Evolutionary conservation across 2,888 invertebrate species (phyloP).

Genomic region (Pristionchus japonicus): DNA sequence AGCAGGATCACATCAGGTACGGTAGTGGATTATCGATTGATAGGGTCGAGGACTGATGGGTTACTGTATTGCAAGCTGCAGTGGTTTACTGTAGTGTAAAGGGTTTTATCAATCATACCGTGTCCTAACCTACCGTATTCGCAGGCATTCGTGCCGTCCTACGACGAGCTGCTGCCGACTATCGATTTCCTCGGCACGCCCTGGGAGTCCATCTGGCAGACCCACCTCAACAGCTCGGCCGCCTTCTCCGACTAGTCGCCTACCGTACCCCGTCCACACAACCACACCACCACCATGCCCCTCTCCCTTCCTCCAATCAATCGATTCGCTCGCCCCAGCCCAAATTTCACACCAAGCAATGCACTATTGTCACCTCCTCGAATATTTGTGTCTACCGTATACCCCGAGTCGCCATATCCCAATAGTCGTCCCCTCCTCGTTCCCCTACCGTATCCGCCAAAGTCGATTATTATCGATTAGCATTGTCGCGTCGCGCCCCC

Average conservation of each 20-base stretch:
- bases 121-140: too few relatives aligned
- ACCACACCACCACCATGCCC: not conserved
- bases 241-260: not conserved
- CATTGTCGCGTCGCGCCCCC: not conserved
- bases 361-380: not conserved
- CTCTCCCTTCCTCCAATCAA: too few relatives aligned
- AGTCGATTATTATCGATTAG: slow-evolving; percentile 11
- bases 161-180: slow-evolving; percentile 52
- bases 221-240: slow-evolving; percentile 35
- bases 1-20: slow-evolving; percentile 16
- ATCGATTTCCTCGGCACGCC: slow-evolving; percentile 52
- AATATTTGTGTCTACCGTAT: not conserved
- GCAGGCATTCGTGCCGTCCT: not conserved
- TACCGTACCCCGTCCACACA: not conserved
- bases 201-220: slow-evolving; percentile 50
- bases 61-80: too few relatives aligned
- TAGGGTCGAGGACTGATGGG: not conserved
- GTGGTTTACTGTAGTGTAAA: not conserved
- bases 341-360: slow-evolving; percentile 9
- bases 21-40: too few relatives aligned
- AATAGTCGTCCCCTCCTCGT: not conserved
- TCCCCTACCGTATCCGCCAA: not conserved
- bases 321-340: slow-evolving; percentile 10
- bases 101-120: too few relatives aligned
- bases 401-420: not conserved